Evolutionary conservation across 2,113 vertebrate genomes (phyloP).

Genomic region (Trogon melanurus): DNA sequence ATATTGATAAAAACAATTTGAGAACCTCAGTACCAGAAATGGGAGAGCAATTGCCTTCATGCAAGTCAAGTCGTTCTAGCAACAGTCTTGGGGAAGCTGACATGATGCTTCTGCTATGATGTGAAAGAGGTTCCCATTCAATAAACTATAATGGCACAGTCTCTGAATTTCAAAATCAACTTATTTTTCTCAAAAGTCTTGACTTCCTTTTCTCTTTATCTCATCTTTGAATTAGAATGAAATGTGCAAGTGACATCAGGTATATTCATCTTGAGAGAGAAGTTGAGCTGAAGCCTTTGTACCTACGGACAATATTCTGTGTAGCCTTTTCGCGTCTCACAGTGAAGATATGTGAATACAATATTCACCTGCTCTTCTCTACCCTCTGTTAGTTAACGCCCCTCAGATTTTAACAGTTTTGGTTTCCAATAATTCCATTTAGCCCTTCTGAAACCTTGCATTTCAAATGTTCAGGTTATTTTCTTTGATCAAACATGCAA

Average conservation of each 20-base stretch:
- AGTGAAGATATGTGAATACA: background rate
- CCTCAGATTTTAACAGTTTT: background rate
- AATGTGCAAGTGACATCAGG: background rate
- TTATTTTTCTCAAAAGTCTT: background rate
- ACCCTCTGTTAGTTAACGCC: background rate
- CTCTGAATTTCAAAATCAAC: background rate
- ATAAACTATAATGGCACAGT: background rate
- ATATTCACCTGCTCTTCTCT: background rate
- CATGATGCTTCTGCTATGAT: rapidly evolving
- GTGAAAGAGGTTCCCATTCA: background rate
- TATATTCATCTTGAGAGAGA: background rate
- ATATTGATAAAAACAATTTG: background rate
- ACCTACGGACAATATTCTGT: background rate
- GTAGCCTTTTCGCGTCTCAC: background rate
- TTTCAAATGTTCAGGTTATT: background rate
- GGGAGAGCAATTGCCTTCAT: background rate
- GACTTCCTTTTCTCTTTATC: background rate
- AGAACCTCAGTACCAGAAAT: background rate
- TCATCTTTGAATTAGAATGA: background rate
- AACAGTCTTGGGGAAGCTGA: background rate
- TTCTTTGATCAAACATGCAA: background rate
- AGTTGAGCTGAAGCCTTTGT: background rate
- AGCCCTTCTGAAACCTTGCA: background rate
- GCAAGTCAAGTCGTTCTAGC: background rate
- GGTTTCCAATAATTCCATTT: background rate